Evolutionary conservation across 2,113 vertebrate genomes (phyloP), one percentile per base, ranked within the genome.

Genomic region (Burhinus oedicnemus): DNA sequence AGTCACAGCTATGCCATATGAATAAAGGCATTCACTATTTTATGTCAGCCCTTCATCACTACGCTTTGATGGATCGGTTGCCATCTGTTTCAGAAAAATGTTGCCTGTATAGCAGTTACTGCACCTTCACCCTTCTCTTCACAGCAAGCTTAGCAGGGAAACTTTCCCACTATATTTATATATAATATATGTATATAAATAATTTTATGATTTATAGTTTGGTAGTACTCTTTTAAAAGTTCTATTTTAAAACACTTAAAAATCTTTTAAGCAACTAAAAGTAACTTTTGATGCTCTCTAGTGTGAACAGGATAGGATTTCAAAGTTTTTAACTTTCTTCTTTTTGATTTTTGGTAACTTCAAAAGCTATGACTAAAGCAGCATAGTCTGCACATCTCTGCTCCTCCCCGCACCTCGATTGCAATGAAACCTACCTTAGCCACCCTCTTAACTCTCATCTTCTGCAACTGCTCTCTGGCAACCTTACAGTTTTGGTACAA

Each of bases 181-280:
- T 97, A 97, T 96, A 96, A 97, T 97, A 97, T 97, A 96, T 95
- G 95, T 97, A 97, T 96, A 98, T 97, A 98, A 98, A 98, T 98
- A 98, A 97, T 78, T 87, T 96, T 96, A 96, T 94, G 96, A 79
- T 94, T 97, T 95, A 97, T 88, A 97, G 96, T 97, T 98, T 98
- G 98, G 97, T 98, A 97, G 97, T 87, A 97, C 95, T 97, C 65
- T 94, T 98, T 97, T 86, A 93, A 98, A 98, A 97, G 86, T 97
- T 98, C 93, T 97, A 97, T 92, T 97, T 98, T 97, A 92, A 97
- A 96, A 97, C 97, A 93, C 95, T 91, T 96, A 70, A 96, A 97
- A 97, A 98, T 90, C 91, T 94, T 97, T 95, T 95, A 97, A 97
- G 97, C 95, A 97, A 97, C 95, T 98, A 98, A 97, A 96, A 97